phyloP scores from a whole-genome alignment of 2,113 vertebrate genomes.

The Xyrauchen texanus region DNA sequence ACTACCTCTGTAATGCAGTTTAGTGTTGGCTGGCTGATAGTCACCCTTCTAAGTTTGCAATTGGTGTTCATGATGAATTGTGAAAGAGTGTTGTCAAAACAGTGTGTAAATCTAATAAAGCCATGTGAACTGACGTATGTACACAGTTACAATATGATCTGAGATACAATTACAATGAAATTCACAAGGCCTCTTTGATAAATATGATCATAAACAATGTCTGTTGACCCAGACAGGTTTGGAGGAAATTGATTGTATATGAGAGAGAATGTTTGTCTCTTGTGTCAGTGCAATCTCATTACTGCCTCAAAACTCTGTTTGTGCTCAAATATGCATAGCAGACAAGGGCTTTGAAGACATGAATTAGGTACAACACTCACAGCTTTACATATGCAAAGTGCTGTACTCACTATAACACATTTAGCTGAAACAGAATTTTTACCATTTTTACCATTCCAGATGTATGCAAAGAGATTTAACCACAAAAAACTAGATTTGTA shows the following conservation, averaged over 20 bases:
- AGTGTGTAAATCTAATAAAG: constrained; percentile 9
- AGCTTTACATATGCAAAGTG: not conserved
- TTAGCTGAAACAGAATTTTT: no score
- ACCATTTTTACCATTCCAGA: no score
- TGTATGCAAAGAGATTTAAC: not conserved
- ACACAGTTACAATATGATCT: not conserved
- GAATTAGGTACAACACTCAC: no score
- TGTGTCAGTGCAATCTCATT: not conserved
- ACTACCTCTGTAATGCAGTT: not conserved
- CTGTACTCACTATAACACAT: not conserved
- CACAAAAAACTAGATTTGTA: not conserved
- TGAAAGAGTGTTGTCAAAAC: not conserved
- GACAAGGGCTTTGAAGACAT: not conserved
- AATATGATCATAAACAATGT: constrained; percentile 26
- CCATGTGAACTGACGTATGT: not conserved
- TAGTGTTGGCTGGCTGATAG: no score
- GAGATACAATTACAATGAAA: constrained; percentile 28
- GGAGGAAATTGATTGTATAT: constrained; percentile 13
- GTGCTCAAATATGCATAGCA: constrained; percentile 64
- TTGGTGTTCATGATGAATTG: constrained; percentile 13
- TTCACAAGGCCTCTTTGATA: constrained; percentile 29
- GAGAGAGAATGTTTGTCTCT: no score
- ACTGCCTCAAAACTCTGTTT: constrained; percentile 10
- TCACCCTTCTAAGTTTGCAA: not conserved
- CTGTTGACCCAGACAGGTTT: constrained; percentile 28